Base-by-base conservation (phyloP, 2,888 invertebrate genomes). In the Melanophora roralis region DNA sequence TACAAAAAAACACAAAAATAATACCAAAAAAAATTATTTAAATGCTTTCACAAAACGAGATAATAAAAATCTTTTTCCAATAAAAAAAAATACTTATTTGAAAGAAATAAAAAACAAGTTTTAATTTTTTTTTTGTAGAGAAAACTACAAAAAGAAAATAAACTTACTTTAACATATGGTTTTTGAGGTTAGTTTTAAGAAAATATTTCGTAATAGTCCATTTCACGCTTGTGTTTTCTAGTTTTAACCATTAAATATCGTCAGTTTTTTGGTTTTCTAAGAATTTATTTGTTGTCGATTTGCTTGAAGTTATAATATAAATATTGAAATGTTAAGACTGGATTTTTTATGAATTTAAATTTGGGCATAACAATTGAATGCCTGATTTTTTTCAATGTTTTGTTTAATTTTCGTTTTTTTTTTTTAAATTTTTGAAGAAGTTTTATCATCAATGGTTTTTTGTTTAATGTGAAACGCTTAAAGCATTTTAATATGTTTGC, bases 381-480 rank as follows among this genome's bases (percentile, higher is more conserved):
- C 60, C 59, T 40, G 14, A 53, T 53, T 12, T 57, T 62, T 16
- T 53, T 55, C n/a, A n/a, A 72, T 59, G 47, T 47, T 47, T 72
- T 45, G 59, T 43, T 40, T 36, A 19, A 64, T 64, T 32, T 19
- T 2, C 2, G 62, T 23, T 72, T 6, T 53, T 19, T 60, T 69
- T 40, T 75, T 38, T 67, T 19, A 32, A n/a, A 21, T 9, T 55
- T 55, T 62, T 74, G 45, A 51, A 55, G 47, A 47, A 49, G 51
- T 67, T 62, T 67, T 76, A 62, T 51, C 12, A 34, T 71, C 34
- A 43, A 36, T 69, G n/a, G 49, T 34, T 21, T 32, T 43, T 67
- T 34, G 9, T 7, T 64, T 64, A 64, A 11, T 74, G 55, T 47
- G 62, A 62, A 72, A 76, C 72, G 76, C 76, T 72, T 76, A 27